Percentiles rank a stretch among this genome's conserved stretches.
Conservation (phyloP, 2,797 vertebrate species). For the Aphelocoma californica region DNA sequence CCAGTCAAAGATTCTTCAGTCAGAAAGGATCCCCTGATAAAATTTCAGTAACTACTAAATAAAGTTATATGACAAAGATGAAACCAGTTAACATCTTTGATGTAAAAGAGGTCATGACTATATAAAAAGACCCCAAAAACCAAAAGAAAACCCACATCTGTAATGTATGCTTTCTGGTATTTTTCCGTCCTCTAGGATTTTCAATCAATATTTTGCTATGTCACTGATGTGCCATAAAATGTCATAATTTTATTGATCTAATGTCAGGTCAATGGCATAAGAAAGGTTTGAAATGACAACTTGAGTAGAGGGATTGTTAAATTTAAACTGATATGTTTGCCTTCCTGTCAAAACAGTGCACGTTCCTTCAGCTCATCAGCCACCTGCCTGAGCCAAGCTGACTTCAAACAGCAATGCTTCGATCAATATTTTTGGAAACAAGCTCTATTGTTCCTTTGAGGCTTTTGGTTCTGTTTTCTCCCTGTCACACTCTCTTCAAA, state of each 20-base stretch:
- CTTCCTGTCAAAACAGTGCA: constrained; percentile 35
- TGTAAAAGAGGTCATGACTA: neutral
- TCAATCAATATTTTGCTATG: neutral
- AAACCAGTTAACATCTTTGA: neutral
- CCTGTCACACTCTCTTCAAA: neutral
- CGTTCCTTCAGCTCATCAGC: neutral
- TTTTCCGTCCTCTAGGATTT: neutral
- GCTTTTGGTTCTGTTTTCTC: neutral
- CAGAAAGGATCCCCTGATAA: neutral
- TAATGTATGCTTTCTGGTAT: neutral
- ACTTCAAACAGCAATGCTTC: neutral
- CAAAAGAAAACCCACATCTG: neutral
- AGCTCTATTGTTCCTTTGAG: neutral
- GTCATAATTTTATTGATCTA: constrained; percentile 33
- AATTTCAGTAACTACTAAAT: neutral
- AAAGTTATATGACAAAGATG: neutral
- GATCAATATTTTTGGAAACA: constrained; percentile 29
- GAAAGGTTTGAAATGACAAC: constrained; percentile 40
- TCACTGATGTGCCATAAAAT: constrained; percentile 14
- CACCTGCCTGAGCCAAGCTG: neutral
- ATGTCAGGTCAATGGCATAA: neutral
- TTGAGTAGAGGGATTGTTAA: constrained; percentile 33
- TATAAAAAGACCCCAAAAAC: fast-evolving
- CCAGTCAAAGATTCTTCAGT: neutral
- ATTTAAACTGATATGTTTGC: constrained; percentile 43